Conservation (phyloP, 2,888 invertebrate genomes). For the Drosophila helvetica region DNA sequence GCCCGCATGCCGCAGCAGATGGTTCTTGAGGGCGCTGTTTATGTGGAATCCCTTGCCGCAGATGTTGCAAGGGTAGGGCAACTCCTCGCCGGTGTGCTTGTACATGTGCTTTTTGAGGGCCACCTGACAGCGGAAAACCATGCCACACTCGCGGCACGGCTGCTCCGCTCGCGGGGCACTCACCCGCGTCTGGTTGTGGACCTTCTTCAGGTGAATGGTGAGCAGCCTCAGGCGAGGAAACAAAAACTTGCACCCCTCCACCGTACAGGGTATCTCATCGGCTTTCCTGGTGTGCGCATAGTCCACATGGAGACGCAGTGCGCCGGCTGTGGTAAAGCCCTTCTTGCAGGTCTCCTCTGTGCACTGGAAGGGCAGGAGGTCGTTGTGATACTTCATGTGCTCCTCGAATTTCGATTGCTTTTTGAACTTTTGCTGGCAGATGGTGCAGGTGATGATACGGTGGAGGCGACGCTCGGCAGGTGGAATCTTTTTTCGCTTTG, state of each 20-base stretch:
- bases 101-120: constrained; percentile 82
- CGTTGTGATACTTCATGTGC: constrained; percentile 82
- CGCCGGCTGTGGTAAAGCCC: constrained; percentile 79
- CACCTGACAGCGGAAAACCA: constrained; percentile 79
- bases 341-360: constrained; percentile 72
- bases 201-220: constrained; percentile 78
- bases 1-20: constrained; percentile 81
- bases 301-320: constrained; percentile 77
- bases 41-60: constrained; percentile 82
- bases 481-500: constrained; percentile 50
- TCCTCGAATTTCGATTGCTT: constrained; percentile 75
- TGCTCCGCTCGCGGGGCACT: constrained; percentile 68
- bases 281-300: constrained; percentile 76
- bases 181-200: constrained; percentile 67
- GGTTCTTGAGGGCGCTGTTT: constrained; percentile 82
- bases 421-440: constrained; percentile 79
- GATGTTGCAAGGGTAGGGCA: constrained; percentile 81
- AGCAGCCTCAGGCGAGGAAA: constrained; percentile 79
- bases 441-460: constrained; percentile 69
- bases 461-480: constrained; percentile 54
- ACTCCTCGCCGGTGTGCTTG: constrained; percentile 80
- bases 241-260: constrained; percentile 72
- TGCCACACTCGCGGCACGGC: constrained; percentile 77
- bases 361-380: constrained; percentile 79
- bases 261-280: constrained; percentile 71